Evolutionary conservation across 30 jellyfish, hydroid and myxozoan species (phyloP).

Genomic region (Pseudorhiza aurosa): DNA sequence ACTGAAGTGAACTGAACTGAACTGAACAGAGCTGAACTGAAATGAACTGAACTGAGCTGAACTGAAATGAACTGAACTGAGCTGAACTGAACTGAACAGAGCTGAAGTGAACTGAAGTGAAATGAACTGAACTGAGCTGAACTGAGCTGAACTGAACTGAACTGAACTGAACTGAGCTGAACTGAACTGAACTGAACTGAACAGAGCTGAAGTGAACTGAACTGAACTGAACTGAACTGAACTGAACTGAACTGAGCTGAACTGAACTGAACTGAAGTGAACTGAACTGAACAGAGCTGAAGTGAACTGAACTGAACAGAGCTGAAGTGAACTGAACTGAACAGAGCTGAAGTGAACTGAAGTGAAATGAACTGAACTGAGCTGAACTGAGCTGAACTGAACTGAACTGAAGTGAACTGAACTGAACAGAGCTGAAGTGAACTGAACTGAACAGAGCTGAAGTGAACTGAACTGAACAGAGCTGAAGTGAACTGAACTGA

Average conservation of each 20-base stretch:
- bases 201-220: slow-evolving; percentile 12
- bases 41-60: slow-evolving; percentile 13
- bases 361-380: slow-evolving; percentile 8
- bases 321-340: slow-evolving; percentile 14
- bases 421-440: background rate
- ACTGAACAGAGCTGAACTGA: slow-evolving; percentile 14
- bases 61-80: slow-evolving; percentile 16
- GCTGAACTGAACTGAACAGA: slow-evolving; percentile 18
- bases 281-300: slow-evolving; percentile 14
- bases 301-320: slow-evolving; percentile 10
- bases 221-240: slow-evolving; percentile 11
- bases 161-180: slow-evolving; percentile 22
- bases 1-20: slow-evolving; percentile 13
- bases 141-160: slow-evolving; percentile 22
- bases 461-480: background rate
- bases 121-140: slow-evolving; percentile 13
- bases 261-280: slow-evolving; percentile 6
- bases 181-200: slow-evolving; percentile 18
- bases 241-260: slow-evolving; percentile 23
- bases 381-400: slow-evolving; percentile 23
- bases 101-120: slow-evolving; percentile 10
- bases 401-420: slow-evolving; percentile 10
- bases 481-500: background rate
- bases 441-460: background rate
- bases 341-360: slow-evolving; percentile 14